Percentiles rank a stretch among this genome's conserved stretches.
Evolutionary conservation across 2,888 invertebrate species (phyloP).

Genomic region (Osmoderma eremita): DNA sequence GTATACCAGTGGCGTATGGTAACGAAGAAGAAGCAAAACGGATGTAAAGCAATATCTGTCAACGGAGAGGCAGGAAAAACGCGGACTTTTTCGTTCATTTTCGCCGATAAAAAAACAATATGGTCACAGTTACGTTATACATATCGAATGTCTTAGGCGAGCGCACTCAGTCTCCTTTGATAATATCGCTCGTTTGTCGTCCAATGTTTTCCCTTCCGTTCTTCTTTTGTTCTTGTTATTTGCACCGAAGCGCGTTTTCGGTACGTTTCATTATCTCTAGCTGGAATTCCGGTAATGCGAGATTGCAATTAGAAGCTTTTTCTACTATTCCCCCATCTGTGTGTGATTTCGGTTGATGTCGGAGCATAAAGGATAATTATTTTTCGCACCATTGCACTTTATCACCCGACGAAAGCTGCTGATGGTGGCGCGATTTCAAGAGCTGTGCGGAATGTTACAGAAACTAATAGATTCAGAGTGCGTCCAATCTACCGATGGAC

Average conservation of each 20-base stretch:
- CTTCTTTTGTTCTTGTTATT: constrained; percentile 10
- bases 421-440: too few relatives aligned
- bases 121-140: constrained; percentile 13
- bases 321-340: not conserved
- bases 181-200: constrained; percentile 28
- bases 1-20: not conserved
- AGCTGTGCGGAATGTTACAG: too few relatives aligned
- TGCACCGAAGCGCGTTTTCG: not conserved
- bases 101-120: constrained; percentile 34
- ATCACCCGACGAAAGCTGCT: not conserved
- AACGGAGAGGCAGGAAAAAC: constrained; percentile 31
- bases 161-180: constrained; percentile 1
- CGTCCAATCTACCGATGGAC: too few relatives aligned
- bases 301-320: constrained; percentile 25
- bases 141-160: constrained; percentile 23
- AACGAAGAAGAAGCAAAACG: constrained; percentile 14
- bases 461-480: too few relatives aligned
- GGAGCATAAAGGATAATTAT: constrained; percentile 13
- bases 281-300: constrained; percentile 10
- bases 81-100: constrained; percentile 31
- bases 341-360: constrained; percentile 15
- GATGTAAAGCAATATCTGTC: constrained; percentile 38
- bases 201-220: not conserved
- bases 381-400: constrained; percentile 12
- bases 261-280: constrained; percentile 22